These are phyloP conservation scores for Ephialtes manifestator DNA, from an alignment of 2,888 invertebrate species.

Conservation along the genomic window DNA sequence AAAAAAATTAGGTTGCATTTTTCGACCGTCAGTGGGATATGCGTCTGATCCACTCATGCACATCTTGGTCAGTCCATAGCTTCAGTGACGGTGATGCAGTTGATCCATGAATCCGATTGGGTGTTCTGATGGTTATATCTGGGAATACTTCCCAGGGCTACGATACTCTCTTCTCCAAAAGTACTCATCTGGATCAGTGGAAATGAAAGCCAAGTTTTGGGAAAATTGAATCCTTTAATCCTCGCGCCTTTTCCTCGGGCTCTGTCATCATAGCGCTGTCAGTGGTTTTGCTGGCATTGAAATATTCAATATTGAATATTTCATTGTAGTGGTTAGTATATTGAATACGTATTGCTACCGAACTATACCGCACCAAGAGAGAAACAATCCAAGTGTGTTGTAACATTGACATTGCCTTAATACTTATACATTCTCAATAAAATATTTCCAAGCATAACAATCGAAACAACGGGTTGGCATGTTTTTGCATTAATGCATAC, in stretches of 20 bases:
- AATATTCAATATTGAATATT: slow-evolving; percentile 34
- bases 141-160: neutral
- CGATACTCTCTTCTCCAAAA: slow-evolving; percentile 1
- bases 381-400: too few species aligned
- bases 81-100: slow-evolving; percentile 32
- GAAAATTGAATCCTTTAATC: slow-evolving; percentile 70
- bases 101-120: slow-evolving; percentile 18
- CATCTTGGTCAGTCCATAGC: neutral
- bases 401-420: too few species aligned
- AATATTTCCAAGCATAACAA: too few species aligned
- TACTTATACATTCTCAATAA: too few species aligned
- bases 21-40: too few species aligned
- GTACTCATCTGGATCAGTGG: slow-evolving; percentile 29
- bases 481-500: too few species aligned
- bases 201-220: slow-evolving; percentile 55
- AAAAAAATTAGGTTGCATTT: too few species aligned
- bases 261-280: neutral
- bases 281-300: slow-evolving; percentile 26
- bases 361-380: too few species aligned
- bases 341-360: too few species aligned
- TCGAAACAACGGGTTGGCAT: too few species aligned
- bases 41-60: slow-evolving; percentile 4
- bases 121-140: neutral
- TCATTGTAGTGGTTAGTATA: neutral
- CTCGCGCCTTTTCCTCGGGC: slow-evolving; percentile 29